phyloP scores from a whole-genome alignment of 2,113 vertebrate species.

The Phasianus colchicus region DNA sequence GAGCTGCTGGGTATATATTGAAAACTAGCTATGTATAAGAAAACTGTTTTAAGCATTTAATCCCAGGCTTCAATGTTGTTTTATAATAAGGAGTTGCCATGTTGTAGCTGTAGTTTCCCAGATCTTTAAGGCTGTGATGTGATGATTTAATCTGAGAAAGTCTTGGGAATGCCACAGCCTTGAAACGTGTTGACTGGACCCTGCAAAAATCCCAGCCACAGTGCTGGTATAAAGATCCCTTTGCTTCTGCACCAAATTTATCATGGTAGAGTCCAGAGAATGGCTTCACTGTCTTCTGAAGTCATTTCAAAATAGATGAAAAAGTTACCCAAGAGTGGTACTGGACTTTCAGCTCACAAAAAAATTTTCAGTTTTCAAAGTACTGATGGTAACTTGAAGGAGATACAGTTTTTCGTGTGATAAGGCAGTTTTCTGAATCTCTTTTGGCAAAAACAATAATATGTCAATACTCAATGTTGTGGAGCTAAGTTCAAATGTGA shows the following conservation, averaged over 20 bases:
- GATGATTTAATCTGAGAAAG: background rate
- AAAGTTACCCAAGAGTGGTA: background rate
- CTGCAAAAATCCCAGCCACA: background rate
- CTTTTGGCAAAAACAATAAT: background rate
- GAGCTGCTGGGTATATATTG: background rate
- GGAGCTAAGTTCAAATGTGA: background rate
- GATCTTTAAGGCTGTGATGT: background rate
- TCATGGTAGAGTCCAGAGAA: background rate
- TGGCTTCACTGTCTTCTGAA: background rate
- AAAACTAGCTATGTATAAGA: background rate
- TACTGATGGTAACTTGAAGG: background rate
- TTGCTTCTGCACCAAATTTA: background rate
- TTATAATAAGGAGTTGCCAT: background rate
- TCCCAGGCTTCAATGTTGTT: background rate
- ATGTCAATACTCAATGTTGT: background rate
- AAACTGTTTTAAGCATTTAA: background rate
- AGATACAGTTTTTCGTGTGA: background rate
- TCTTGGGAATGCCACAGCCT: background rate
- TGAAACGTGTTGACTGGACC: background rate
- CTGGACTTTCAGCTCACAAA: background rate
- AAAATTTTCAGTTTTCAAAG: background rate
- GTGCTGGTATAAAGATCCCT: background rate
- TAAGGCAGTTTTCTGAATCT: background rate
- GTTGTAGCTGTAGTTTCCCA: background rate
- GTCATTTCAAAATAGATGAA: slow-evolving; percentile 1